Percentiles rank a stretch among this genome's conserved stretches.
Evolutionary conservation across 2,797 vertebrate genomes (phyloP).

Genomic region (Sebastiscus tertius): DNA sequence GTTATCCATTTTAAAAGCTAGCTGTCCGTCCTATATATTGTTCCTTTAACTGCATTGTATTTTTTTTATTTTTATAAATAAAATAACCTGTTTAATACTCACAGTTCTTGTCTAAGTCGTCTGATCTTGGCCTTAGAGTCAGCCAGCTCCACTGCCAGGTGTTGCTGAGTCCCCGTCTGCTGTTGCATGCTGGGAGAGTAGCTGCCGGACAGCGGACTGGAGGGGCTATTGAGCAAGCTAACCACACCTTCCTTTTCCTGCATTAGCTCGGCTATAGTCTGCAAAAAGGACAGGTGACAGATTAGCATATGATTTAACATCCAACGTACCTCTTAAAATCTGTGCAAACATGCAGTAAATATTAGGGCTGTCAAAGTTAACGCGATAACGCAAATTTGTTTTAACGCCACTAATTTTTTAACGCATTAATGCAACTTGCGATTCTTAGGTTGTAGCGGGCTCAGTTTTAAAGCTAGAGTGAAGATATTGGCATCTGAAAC

Average conservation of each 20-base stretch:
- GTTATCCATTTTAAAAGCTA: no score
- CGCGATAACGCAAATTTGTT: no score
- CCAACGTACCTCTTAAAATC: not conserved
- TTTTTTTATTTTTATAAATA: not conserved
- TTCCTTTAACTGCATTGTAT: not conserved
- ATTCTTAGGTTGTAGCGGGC: no score
- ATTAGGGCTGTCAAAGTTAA: no score
- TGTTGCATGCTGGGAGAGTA: conserved; percentile 73
- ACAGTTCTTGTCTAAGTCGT: conserved; percentile 93
- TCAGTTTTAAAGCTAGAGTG: no score
- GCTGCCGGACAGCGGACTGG: conserved; percentile 75
- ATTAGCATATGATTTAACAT: not conserved
- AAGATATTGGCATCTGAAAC: no score
- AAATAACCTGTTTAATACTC: conserved; percentile 71
- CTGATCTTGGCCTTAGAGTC: conserved; percentile 94
- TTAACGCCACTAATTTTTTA: no score
- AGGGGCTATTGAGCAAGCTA: conserved; percentile 80
- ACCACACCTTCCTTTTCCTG: conserved; percentile 90
- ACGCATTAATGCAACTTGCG: no score
- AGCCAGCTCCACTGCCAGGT: conserved; percentile 92
- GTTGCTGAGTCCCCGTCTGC: conserved; percentile 86
- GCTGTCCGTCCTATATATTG: no score
- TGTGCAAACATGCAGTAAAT: not conserved
- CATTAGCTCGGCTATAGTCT: conserved; percentile 91
- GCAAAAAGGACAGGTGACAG: not conserved